phyloP scores from a whole-genome alignment of 2,888 invertebrate species.

The Cryptophagus acutangulus region DNA sequence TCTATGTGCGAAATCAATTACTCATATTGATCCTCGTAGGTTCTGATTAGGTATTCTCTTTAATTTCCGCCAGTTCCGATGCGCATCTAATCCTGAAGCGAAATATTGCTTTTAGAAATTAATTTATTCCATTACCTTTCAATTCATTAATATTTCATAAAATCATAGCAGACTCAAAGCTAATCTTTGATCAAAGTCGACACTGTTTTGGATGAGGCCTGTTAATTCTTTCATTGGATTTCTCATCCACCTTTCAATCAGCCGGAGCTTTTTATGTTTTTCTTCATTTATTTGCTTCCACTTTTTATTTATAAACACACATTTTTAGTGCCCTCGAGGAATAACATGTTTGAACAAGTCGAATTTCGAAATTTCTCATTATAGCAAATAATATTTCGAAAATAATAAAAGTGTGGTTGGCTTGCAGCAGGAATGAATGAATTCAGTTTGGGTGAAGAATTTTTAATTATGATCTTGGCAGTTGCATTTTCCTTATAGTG shows the following conservation, averaged over 20 bases:
- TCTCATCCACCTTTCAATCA: slow-evolving; percentile 27
- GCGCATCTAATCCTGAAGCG: slow-evolving; percentile 43
- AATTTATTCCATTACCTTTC: slow-evolving; percentile 55
- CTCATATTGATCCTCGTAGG: slow-evolving; percentile 39
- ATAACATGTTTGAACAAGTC: slow-evolving; percentile 17
- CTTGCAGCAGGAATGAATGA: too few relatives aligned
- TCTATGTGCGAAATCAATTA: slow-evolving; percentile 39
- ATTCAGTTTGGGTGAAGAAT: slow-evolving; percentile 20
- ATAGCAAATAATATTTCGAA: too few relatives aligned
- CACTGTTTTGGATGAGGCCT: slow-evolving; percentile 28
- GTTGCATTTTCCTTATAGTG: slow-evolving; percentile 25
- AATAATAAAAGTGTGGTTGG: too few relatives aligned
- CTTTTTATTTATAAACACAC: too few relatives aligned
- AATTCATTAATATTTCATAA: slow-evolving; percentile 53
- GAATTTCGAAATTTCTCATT: neutral
- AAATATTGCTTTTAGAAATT: slow-evolving; percentile 53
- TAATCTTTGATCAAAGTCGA: slow-evolving; percentile 48
- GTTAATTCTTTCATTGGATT: slow-evolving; percentile 37
- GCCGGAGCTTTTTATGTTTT: slow-evolving; percentile 30
- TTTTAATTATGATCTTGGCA: slow-evolving; percentile 28
- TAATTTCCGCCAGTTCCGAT: slow-evolving; percentile 48
- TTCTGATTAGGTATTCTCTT: slow-evolving; percentile 51
- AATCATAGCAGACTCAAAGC: slow-evolving; percentile 47
- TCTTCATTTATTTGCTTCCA: slow-evolving; percentile 27
- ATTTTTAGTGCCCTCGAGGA: slow-evolving; percentile 17